Conservation (phyloP, 2,888 invertebrate genomes). For the Tiliacea aurago region DNA sequence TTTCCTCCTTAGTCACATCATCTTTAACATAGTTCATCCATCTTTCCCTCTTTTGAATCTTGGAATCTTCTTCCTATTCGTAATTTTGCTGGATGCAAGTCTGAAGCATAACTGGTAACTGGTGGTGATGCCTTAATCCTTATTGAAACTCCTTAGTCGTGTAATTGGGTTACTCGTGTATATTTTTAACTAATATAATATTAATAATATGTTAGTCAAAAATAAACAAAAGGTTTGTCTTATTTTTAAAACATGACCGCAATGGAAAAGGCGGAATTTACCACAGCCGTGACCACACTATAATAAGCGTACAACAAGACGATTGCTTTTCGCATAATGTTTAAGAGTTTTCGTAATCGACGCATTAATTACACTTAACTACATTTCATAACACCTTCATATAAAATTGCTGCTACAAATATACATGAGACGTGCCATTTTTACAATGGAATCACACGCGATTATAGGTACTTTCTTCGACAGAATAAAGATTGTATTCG, state of each 20-base stretch:
- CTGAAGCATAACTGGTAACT: not conserved
- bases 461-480: conserved; percentile 19
- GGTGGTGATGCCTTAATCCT: not conserved
- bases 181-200: too few species aligned
- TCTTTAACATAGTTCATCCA: not conserved
- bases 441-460: conserved; percentile 17
- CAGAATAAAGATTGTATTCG: conserved; percentile 30
- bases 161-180: not conserved
- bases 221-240: not conserved
- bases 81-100: not conserved
- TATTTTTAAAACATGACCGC: conserved; percentile 8
- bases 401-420: conserved; percentile 29
- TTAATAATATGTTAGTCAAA: too few species aligned
- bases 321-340: conserved; percentile 27
- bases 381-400: conserved; percentile 40
- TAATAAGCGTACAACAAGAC: conserved; percentile 10
- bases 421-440: conserved; percentile 40
- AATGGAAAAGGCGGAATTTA: not conserved
- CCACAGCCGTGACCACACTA: conserved; percentile 1
- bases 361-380: conserved; percentile 32
- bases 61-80: too few species aligned
- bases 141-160: not conserved
- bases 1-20: not conserved
- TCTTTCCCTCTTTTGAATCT: not conserved
- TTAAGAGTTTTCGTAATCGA: conserved; percentile 42